Percentiles rank a stretch among this genome's conserved stretches.
These are phyloP conservation scores for Thecocarcelia acutangulata DNA, from an alignment of 2,888 invertebrate genomes.

Conservation along the genomic window DNA sequence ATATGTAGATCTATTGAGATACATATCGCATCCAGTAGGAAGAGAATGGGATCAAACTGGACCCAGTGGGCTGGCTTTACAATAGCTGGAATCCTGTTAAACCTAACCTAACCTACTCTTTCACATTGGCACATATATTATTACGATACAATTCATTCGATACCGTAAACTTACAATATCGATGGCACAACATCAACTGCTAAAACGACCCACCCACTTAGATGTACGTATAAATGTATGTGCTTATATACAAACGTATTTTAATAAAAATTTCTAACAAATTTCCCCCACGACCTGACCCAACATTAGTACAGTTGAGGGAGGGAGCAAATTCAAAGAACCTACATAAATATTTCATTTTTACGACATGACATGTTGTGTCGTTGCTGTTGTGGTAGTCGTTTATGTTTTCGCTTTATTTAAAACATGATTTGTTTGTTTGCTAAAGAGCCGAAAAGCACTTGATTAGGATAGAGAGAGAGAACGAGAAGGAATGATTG, in stretches of 20 bases:
- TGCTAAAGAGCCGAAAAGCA: constrained; percentile 23
- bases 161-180: no score
- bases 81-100: no score
- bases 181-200: no score
- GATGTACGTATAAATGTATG: no score
- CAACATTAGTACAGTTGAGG: constrained; percentile 30
- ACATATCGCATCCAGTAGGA: no score
- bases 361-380: constrained; percentile 4
- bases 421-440: constrained; percentile 10
- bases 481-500: neutral
- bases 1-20: no score
- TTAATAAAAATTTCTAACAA: constrained; percentile 41
- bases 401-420: neutral
- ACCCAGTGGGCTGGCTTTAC: no score
- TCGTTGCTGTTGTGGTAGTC: neutral
- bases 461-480: constrained; percentile 9
- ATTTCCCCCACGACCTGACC: constrained; percentile 54
- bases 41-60: no score
- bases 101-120: no score
- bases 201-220: no score
- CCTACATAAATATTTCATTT: constrained; percentile 23
- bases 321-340: neutral
- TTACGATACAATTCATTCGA: no score
- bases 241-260: neutral
- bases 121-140: no score